Percentiles rank a stretch among this genome's conserved stretches.
These are phyloP conservation scores for Ganaspis brasiliensis DNA, from an alignment of 2,888 invertebrate genomes.

Conservation along the genomic window DNA sequence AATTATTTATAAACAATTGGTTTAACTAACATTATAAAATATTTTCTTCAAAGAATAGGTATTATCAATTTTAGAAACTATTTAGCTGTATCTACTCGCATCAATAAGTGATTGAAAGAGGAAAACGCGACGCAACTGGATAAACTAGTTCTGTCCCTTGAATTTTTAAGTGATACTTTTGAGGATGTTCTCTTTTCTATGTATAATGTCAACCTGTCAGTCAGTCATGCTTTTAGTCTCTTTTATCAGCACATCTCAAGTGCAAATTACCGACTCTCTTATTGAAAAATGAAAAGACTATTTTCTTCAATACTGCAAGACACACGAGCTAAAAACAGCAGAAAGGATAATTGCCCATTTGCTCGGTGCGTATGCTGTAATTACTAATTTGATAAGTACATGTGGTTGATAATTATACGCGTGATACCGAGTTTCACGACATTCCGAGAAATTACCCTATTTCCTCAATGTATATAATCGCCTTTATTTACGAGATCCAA, in stretches of 20 bases:
- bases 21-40: too few relatives aligned
- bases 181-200: constrained; percentile 32
- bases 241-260: constrained; percentile 33
- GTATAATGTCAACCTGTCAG: constrained; percentile 32
- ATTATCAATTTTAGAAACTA: constrained; percentile 10
- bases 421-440: constrained; percentile 6
- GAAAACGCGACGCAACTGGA: constrained; percentile 43
- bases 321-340: too few relatives aligned
- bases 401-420: background rate
- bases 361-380: background rate
- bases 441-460: constrained; percentile 25
- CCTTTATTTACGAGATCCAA: background rate
- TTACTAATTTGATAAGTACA: constrained; percentile 15
- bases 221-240: constrained; percentile 20
- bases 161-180: constrained; percentile 56
- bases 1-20: too few relatives aligned
- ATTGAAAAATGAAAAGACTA: constrained; percentile 1
- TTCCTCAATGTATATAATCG: background rate
- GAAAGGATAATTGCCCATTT: constrained; percentile 8
- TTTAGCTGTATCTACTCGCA: constrained; percentile 33
- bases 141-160: constrained; percentile 59
- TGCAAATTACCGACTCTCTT: constrained; percentile 9
- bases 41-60: too few relatives aligned
- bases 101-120: constrained; percentile 20
- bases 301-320: background rate